phyloP scores from a whole-genome alignment of 2,888 invertebrate species.

The Lumbricus terrestris region DNA sequence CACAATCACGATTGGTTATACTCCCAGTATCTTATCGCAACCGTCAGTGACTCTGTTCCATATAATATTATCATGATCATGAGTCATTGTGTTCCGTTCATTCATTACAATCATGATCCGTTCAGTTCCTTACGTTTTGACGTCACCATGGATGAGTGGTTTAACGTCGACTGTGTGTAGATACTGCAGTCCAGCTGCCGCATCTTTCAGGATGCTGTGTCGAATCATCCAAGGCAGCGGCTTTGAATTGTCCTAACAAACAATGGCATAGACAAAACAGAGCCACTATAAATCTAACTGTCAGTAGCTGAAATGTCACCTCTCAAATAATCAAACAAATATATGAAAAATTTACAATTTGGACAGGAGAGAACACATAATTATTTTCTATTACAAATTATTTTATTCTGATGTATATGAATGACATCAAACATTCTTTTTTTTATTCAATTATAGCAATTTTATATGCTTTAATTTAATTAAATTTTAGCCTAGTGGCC shows the following conservation, averaged over 20 bases:
- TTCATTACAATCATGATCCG: conserved; percentile 55
- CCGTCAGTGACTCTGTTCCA: background rate
- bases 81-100: conserved; percentile 62
- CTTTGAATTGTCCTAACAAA: conserved; percentile 25
- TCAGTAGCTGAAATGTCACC: too few species aligned
- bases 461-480: too few species aligned
- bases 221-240: conserved; percentile 65
- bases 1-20: conserved; percentile 59
- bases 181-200: conserved; percentile 70
- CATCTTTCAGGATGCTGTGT: conserved; percentile 68
- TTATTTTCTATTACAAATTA: too few species aligned
- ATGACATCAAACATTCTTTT: too few species aligned
- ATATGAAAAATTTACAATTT: too few species aligned
- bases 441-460: too few species aligned
- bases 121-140: conserved; percentile 63
- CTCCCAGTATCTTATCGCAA: too few species aligned
- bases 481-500: too few species aligned
- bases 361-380: too few species aligned
- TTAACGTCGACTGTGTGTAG: conserved; percentile 67
- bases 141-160: conserved; percentile 74
- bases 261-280: background rate
- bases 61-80: conserved; percentile 75
- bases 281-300: background rate
- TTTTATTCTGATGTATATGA: too few species aligned
- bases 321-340: too few species aligned